Percentiles rank a stretch among this genome's conserved stretches.
Conservation (phyloP, 2,113 vertebrate species). For the Microtus pennsylvanicus region DNA sequence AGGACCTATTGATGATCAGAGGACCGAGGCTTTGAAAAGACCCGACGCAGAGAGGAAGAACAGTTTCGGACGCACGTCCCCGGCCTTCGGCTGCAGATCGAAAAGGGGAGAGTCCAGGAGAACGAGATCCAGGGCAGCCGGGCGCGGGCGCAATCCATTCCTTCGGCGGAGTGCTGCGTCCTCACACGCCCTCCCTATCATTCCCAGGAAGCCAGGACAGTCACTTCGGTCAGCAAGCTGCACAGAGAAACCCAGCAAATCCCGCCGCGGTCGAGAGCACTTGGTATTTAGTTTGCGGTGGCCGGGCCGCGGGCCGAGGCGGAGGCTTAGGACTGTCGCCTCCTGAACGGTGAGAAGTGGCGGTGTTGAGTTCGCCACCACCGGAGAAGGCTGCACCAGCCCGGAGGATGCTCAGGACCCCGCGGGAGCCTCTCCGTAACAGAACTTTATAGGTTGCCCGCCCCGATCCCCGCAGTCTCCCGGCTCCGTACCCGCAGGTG, state of each 20-base stretch:
- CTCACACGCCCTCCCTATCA: background rate
- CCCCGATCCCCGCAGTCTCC: slow-evolving; percentile 28
- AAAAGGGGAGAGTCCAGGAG: background rate
- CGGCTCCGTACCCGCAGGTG: slow-evolving; percentile 41
- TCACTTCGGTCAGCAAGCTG: background rate
- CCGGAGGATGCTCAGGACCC: slow-evolving; percentile 78
- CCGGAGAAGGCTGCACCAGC: slow-evolving; percentile 53
- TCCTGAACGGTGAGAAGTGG: slow-evolving; percentile 35
- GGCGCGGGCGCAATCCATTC: background rate
- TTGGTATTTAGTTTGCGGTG: background rate
- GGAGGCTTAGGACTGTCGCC: background rate
- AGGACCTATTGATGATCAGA: slow-evolving; percentile 15
- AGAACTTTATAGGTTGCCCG: slow-evolving; percentile 82
- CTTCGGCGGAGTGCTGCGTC: background rate
- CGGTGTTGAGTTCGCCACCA: background rate
- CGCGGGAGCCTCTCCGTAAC: slow-evolving; percentile 68
- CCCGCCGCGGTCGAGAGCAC: background rate
- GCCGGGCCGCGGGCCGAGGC: slow-evolving; percentile 2
- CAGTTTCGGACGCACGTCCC: background rate
- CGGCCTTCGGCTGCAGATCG: background rate
- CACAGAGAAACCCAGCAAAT: slow-evolving; percentile 9
- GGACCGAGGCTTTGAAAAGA: background rate
- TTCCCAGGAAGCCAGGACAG: background rate
- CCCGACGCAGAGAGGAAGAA: slow-evolving; percentile 5
- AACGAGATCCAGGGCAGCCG: background rate